Evolutionary conservation across 1,140 invertebrate species (phyloP).

Genomic region (Drosophila subobscura): DNA sequence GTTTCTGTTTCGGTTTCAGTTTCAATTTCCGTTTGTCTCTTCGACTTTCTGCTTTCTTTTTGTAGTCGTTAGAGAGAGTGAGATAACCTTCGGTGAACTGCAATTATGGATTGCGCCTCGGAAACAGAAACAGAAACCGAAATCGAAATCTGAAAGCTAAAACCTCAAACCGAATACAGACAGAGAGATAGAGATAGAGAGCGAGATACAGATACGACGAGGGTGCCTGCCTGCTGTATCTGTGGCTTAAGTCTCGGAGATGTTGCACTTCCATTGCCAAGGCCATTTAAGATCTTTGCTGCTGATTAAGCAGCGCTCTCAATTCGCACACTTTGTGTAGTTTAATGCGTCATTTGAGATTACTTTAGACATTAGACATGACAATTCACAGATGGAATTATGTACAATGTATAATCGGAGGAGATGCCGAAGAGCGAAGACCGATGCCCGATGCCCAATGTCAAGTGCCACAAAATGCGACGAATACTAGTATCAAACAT

Average conservation of each 20-base stretch:
- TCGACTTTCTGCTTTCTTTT: constrained; percentile 7
- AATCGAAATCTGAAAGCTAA: constrained; percentile 5
- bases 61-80: background rate
- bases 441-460: too few relatives aligned
- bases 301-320: constrained; percentile 4
- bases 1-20: constrained; percentile 17
- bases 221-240: too few relatives aligned
- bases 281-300: constrained; percentile 13
- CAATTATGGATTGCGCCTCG: constrained; percentile 29
- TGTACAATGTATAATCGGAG: constrained; percentile 4
- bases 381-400: background rate
- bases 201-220: constrained; percentile 22
- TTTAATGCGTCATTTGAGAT: constrained; percentile 43
- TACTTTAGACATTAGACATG: constrained; percentile 9
- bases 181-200: background rate
- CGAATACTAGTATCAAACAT: constrained; percentile 21
- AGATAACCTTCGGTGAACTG: constrained; percentile 28
- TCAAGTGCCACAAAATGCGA: too few relatives aligned
- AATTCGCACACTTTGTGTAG: constrained; percentile 25
- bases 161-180: background rate
- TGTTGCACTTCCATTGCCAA: constrained; percentile 28
- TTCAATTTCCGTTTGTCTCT: constrained; percentile 18
- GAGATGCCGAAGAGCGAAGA: background rate
- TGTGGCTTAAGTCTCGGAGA: constrained; percentile 5
- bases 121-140: constrained; percentile 14